Conservation (phyloP, 2,888 invertebrate species). For the Dynastes grantii region DNA sequence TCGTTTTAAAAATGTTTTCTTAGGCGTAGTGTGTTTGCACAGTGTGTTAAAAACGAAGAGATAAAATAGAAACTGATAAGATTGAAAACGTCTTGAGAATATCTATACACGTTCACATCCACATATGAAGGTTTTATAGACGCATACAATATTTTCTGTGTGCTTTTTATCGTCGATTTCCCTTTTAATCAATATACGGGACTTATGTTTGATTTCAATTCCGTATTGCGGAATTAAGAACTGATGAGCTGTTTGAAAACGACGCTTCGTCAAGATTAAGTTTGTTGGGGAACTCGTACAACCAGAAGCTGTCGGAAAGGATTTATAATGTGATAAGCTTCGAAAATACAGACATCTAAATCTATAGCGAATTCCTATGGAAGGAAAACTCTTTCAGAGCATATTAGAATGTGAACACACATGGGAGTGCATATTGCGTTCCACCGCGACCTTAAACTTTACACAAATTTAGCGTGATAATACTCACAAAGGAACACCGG, state of each 20-base stretch:
- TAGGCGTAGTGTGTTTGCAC: conserved; percentile 45
- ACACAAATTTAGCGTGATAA: too few species aligned
- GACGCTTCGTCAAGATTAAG: background rate
- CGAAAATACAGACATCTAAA: too few species aligned
- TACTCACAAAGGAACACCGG: too few species aligned
- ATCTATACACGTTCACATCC: conserved; percentile 13
- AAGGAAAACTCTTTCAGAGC: too few species aligned
- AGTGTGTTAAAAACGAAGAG: conserved; percentile 46
- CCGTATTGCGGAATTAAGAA: background rate
- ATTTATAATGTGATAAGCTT: background rate
- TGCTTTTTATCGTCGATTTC: conserved; percentile 7
- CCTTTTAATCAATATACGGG: conserved; percentile 6
- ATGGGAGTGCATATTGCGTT: too few species aligned
- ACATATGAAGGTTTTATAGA: background rate
- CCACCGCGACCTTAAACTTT: too few species aligned
- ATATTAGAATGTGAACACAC: too few species aligned
- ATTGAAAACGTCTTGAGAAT: conserved; percentile 44
- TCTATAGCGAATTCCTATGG: too few species aligned
- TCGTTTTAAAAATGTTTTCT: conserved; percentile 49
- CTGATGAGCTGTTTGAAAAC: background rate
- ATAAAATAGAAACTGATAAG: conserved; percentile 49
- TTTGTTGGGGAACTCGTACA: background rate
- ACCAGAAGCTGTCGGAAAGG: background rate
- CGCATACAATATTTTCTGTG: conserved; percentile 34
- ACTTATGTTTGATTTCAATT: conserved; percentile 14